Conservation (phyloP, 2,113 vertebrate species). For the Chionis minor region DNA sequence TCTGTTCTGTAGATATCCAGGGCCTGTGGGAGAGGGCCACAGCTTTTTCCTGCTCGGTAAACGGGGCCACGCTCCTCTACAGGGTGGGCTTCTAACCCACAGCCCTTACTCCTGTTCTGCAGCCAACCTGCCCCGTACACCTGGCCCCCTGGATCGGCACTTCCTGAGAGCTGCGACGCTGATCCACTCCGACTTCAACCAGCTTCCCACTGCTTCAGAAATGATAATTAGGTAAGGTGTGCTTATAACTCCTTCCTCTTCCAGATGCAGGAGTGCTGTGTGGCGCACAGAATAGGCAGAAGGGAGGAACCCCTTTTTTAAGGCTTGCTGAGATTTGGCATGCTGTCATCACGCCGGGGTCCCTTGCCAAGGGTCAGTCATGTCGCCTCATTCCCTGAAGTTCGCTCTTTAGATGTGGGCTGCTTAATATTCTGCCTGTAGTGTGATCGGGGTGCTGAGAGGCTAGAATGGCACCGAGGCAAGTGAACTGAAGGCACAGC, state of each 20-base stretch:
- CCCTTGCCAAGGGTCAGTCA: background rate
- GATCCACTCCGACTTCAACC: slow-evolving; percentile 86
- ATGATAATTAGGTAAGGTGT: slow-evolving; percentile 85
- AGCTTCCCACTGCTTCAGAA: slow-evolving; percentile 82
- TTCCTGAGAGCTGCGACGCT: slow-evolving; percentile 86
- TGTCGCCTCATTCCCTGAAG: fast-evolving
- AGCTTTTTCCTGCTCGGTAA: background rate
- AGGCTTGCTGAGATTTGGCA: background rate
- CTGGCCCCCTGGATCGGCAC: slow-evolving; percentile 73
- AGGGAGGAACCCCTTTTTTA: background rate
- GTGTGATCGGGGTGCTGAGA: background rate
- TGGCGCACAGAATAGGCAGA: too few relatives aligned
- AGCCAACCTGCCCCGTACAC: slow-evolving; percentile 82
- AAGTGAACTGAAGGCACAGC: background rate
- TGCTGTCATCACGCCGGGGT: fast-evolving
- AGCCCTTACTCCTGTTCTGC: background rate
- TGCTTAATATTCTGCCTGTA: background rate
- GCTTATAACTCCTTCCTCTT: background rate
- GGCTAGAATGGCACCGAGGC: background rate
- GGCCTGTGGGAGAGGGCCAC: background rate
- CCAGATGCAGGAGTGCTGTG: background rate
- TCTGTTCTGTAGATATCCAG: background rate
- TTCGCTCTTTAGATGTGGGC: background rate
- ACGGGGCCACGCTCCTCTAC: fast-evolving
- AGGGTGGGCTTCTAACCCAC: background rate